Base-by-base conservation (phyloP, 2,888 invertebrate genomes). In the Tipula vernalis region DNA sequence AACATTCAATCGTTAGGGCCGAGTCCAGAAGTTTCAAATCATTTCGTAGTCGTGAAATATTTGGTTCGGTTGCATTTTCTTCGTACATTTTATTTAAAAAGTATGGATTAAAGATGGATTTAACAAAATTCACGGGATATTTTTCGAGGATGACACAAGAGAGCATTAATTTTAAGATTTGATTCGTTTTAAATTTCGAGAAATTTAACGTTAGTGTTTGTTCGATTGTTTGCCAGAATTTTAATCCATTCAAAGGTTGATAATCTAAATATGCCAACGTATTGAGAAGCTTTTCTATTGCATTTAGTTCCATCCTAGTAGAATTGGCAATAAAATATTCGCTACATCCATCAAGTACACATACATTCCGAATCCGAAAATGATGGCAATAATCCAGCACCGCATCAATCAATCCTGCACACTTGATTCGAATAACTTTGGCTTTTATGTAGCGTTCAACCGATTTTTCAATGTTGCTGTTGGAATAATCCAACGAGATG, bases 11-110 rank as follows among this genome's bases (percentile, higher is more conserved):
- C 12, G 93, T 93, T 91, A 95, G 92, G 5, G 94, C 93, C 42
- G 93, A 93, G 88, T 95, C 95, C 87, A 95, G 92, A 51, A 95
- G 90, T 89, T 93, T 92, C 71, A 95, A 90, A 89, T 94, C 94
- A 87, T 89, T 89, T 87, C 93, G 92, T 87, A 93, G 93, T 87
- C 90, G 89, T 87, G 93, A 92, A 87, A 93, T 89, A 6, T 90
- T 89, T 28, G 91, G 91, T 12, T 91, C 90, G 71, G 28, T 71
- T 88, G 92, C 91, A 87, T 90, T 89, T 85, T 85, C 41, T 12
- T 44, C 41, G 87, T 92, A 92, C 47, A 95, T 90, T 89, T 93
- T 92, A n/a, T 93, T 92, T 87, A 95, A 90, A 89, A 95, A 94
- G 88, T 94, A 93, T 12, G 93, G 92, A 88, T 93, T 93, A 88